Base-by-base conservation (phyloP, 2,888 invertebrate genomes). In the Scaptomyza reducta region DNA sequence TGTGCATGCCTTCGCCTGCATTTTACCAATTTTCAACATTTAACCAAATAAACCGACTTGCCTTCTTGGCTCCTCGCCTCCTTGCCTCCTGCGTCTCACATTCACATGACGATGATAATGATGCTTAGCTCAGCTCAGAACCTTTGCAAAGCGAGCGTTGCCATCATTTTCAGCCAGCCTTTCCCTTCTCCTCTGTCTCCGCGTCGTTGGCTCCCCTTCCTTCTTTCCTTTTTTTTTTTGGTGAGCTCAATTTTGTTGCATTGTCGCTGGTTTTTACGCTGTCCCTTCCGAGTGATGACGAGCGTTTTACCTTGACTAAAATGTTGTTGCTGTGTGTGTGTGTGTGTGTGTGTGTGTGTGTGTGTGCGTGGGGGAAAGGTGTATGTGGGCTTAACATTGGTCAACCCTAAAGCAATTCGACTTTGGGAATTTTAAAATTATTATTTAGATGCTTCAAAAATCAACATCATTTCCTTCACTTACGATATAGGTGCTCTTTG, bases 1-100 rank as follows among this genome's bases (percentile, higher is more conserved):
- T 46, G 42, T 29, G 35, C 59, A 45, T 68, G 50, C 45, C 63
- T 56, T 51, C 16, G 40, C 16, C 40, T 72, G 63, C 82, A 67
- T 76, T 85, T 79, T 85, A 77, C 79, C 88, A 82, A 87, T 83
- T 83, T 85, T 70, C 79, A 79, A 71, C 82, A 82, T 87, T 83
- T 83, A 87, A 74, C 87, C 86, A 83, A 83, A 83, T 83, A 87
- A 83, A 83, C 74, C 74, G 65, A 50, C 56, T 68, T 47, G 51
- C 46, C 50, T 49, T 22, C 42, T 9, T 40, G n/a, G 40, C 33
- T 6, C 6, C 47, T 18, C 42, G 3, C 13, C 40, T 42, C 18
- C 44, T 47, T 2, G n/a, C 16, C 54, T 54, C 44, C 70, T 62
- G 62, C 66, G 59, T 54, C 40, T 16, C 73, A 62, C 53, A 77